Percentiles rank a stretch among this genome's conserved stretches.
Conservation (phyloP, 2,113 vertebrate species). For the Peromyscus leucopus region DNA sequence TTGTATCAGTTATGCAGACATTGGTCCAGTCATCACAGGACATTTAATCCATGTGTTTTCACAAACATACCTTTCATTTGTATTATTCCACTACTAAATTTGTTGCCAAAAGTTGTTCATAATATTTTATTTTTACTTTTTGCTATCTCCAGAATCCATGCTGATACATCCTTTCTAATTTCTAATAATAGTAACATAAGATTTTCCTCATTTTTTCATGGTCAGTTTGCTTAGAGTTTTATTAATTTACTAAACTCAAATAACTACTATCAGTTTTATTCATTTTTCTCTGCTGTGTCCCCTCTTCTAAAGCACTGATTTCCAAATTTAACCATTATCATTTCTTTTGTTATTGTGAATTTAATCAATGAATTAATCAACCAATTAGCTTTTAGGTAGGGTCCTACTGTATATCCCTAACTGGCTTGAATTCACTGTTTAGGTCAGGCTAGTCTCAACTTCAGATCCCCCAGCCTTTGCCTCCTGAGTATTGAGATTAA, state of each 20-base stretch:
- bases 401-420: neutral
- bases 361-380: neutral
- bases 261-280: neutral
- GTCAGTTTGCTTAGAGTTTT: neutral
- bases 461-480: neutral
- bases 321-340: neutral
- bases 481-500: neutral
- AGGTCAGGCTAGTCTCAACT: neutral
- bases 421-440: neutral
- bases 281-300: neutral
- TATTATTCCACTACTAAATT: neutral
- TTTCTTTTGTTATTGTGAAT: neutral
- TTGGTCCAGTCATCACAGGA: neutral
- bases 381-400: neutral
- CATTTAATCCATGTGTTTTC: neutral
- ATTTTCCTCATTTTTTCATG: neutral
- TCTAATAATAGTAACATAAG: neutral
- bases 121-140: constrained; percentile 16
- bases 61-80: neutral
- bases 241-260: neutral
- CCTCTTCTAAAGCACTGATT: neutral
- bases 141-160: neutral
- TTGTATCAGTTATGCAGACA: neutral
- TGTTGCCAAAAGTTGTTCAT: neutral
- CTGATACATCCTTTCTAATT: neutral